phyloP scores from a whole-genome alignment of 2,888 invertebrate genomes.

The Notocelia uddmanniana region DNA sequence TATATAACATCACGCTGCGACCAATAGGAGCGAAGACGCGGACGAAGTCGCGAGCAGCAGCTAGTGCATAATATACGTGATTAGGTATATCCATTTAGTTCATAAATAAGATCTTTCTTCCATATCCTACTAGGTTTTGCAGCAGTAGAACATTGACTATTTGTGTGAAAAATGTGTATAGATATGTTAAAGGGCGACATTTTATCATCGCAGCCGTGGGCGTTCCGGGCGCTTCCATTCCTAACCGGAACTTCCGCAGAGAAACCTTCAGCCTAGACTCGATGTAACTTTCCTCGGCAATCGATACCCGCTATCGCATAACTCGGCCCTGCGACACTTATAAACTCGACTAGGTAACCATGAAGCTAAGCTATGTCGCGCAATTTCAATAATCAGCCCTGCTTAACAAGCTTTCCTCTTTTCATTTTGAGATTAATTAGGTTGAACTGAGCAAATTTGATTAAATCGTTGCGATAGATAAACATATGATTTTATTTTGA shows the following conservation, averaged over 20 bases:
- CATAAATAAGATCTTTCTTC: no score
- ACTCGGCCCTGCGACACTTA: slow-evolving; percentile 49
- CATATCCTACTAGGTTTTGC: no score
- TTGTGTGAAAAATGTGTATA: no score
- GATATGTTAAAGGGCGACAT: not conserved
- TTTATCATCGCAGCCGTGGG: slow-evolving; percentile 24
- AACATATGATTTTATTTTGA: not conserved
- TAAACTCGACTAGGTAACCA: slow-evolving; percentile 3
- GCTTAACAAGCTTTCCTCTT: slow-evolving; percentile 8
- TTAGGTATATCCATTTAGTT: no score
- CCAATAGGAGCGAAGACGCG: no score
- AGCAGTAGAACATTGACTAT: no score
- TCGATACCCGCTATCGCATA: slow-evolving; percentile 66
- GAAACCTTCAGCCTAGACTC: slow-evolving; percentile 59
- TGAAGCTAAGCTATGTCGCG: slow-evolving; percentile 13
- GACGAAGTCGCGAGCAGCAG: no score
- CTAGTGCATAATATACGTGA: no score
- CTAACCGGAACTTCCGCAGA: slow-evolving; percentile 69
- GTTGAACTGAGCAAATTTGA: not conserved
- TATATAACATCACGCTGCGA: no score
- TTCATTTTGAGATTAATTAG: slow-evolving; percentile 4
- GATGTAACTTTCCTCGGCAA: slow-evolving; percentile 54
- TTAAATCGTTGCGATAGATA: not conserved
- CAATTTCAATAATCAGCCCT: slow-evolving; percentile 22
- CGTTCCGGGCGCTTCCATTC: slow-evolving; percentile 60